These are phyloP conservation scores for Ormia ochracea DNA, from an alignment of 2,888 invertebrate species.

Conservation along the genomic window DNA sequence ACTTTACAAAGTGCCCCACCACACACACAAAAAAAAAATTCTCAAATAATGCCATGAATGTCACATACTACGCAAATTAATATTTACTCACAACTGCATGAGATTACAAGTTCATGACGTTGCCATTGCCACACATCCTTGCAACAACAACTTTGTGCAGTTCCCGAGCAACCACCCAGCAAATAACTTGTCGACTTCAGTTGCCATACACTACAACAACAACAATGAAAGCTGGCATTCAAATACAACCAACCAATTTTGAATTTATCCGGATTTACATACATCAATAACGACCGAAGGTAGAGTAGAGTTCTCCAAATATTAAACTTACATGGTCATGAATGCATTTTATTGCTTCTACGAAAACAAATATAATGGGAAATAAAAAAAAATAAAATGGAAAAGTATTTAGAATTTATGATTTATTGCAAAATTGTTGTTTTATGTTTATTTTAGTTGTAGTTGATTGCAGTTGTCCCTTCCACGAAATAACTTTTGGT, in stretches of 20 bases:
- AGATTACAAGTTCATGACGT: background rate
- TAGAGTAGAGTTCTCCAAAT: conserved; percentile 3
- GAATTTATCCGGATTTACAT: background rate
- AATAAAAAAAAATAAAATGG: background rate
- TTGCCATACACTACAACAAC: conserved; percentile 7
- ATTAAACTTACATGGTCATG: conserved; percentile 17
- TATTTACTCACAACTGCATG: background rate
- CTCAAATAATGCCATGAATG: no score
- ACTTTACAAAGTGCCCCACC: conserved; percentile 48
- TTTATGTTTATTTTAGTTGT: background rate
- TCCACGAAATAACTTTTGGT: conserved; percentile 17
- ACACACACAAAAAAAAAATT: no score
- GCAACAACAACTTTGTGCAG: conserved; percentile 10
- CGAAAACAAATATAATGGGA: background rate
- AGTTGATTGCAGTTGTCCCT: background rate
- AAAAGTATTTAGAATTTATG: conserved; percentile 25
- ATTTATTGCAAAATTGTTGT: conserved; percentile 34
- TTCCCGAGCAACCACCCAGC: conserved; percentile 3
- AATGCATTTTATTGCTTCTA: conserved; percentile 42
- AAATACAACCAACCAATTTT: background rate
- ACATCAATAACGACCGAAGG: conserved; percentile 12
- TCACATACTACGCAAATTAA: conserved; percentile 6
- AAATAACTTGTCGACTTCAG: conserved; percentile 29
- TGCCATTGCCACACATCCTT: background rate
- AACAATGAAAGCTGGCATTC: background rate